Evolutionary conservation across 2,888 invertebrate species (phyloP), one percentile per base, ranked within the genome.

Genomic region (Polia nebulosa): DNA sequence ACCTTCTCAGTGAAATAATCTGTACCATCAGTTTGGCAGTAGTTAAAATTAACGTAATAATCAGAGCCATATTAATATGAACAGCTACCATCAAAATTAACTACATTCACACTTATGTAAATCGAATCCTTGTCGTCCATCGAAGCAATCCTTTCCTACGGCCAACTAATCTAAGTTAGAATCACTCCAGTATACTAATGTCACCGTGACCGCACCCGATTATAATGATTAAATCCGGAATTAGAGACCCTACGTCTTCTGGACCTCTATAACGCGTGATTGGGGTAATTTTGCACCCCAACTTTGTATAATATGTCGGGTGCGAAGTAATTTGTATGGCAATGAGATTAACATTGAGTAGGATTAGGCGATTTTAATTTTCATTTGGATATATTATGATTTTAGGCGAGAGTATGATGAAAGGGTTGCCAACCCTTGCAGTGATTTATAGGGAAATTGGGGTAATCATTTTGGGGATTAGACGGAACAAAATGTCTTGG

Each of bases 161-260:
- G 53, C 53, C 55, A 57, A 65, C 58, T 73, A 76, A 81, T 82
- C 77, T 81, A 81, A 82, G 71, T 83, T 83, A 39, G 69, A 79
- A 83, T 81, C 79, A 81, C 84, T 83, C 67, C 58, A 58, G 72
- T 69, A 83, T 82, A 81, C 82, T 76, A 82, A 83, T 83, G 74
- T 62, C 52, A 57, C 70, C 61, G 76, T 81, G 77, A 80, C 84
- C 84, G 62, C 78, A 73, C 60, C 78, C 86, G 85, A 87, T 89
- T 89, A 88, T 82, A 85, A 86, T 88, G 85, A 89, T 88, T 87
- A 88, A 87, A 89, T 85, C 78, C 82, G 75, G 87, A 88, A 90
- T 88, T 89, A 86, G 85, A 73, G 64, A 65, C 55, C 53, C 70
- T 82, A 79, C 68, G 70, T 82, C 79, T 82, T 67, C 67, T 81